A percentile compares a stretch with the other conserved stretches of the same genome.
Conservation (phyloP, 2,888 invertebrate species). For the Uloborus plumipes region DNA sequence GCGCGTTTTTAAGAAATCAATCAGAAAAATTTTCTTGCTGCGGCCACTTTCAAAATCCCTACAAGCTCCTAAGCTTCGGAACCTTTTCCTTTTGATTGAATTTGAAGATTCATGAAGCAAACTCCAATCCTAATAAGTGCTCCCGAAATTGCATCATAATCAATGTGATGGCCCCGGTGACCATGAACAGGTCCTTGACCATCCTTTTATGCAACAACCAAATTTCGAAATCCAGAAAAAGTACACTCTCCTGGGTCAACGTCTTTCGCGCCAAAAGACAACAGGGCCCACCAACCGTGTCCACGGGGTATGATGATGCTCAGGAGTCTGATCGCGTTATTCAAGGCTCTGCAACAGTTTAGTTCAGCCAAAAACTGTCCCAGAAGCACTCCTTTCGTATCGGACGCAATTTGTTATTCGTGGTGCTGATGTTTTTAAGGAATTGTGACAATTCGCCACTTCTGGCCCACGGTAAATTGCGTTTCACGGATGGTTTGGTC, state of each 20-base stretch:
- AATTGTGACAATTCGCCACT: slow-evolving; percentile 47
- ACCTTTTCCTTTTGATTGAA: no score
- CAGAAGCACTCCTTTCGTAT: no score
- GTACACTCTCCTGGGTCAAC: slow-evolving; percentile 28
- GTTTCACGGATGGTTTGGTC: slow-evolving; percentile 53
- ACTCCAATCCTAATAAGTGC: no score
- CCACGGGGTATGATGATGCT: neutral
- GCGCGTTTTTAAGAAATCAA: no score
- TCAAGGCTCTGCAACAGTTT: neutral
- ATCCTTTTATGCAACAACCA: neutral
- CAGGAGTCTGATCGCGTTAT: neutral
- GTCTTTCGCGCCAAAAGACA: slow-evolving; percentile 21
- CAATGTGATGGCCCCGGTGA: neutral
- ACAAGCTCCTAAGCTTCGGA: no score
- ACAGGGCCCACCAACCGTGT: slow-evolving; percentile 13
- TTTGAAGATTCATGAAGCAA: no score
- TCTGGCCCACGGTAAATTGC: slow-evolving; percentile 44
- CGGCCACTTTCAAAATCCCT: no score
- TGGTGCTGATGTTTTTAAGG: slow-evolving; percentile 38
- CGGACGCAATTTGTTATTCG: slow-evolving; percentile 50
- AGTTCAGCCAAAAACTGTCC: slow-evolving; percentile 30
- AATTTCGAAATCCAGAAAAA: no score
- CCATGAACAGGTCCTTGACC: slow-evolving; percentile 43
- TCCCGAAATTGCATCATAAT: no score
- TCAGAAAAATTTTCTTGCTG: no score